Percentiles rank a stretch among this genome's conserved stretches.
Conservation (phyloP, 2,113 vertebrate species). For the Stigmatopora argus region DNA sequence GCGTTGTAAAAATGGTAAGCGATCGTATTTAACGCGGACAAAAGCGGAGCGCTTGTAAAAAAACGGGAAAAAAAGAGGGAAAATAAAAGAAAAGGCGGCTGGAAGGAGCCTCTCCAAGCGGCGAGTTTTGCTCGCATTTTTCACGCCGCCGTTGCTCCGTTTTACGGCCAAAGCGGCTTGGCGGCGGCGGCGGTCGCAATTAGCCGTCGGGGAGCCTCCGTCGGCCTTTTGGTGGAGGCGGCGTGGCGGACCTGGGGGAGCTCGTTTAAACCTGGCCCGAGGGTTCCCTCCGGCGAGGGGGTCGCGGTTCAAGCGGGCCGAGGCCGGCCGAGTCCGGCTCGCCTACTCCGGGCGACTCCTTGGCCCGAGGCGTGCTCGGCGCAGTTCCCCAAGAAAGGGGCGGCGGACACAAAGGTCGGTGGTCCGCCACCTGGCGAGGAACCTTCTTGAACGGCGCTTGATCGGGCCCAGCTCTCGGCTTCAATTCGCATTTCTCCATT, state of each 20-base stretch:
- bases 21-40: constrained; percentile 35
- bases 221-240: constrained; percentile 43
- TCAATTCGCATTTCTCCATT: constrained; percentile 21
- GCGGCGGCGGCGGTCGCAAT: constrained; percentile 40
- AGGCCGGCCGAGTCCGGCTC: constrained; percentile 54
- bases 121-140: constrained; percentile 18
- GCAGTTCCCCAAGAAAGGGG: constrained; percentile 69
- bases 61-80: constrained; percentile 10
- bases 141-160: constrained; percentile 46
- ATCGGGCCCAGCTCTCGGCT: constrained; percentile 42
- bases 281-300: constrained; percentile 74
- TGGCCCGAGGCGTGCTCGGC: constrained; percentile 75
- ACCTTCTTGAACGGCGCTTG: constrained; percentile 29
- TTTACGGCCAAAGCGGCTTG: constrained; percentile 38
- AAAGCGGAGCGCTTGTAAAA: constrained; percentile 15
- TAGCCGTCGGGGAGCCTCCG: constrained; percentile 43
- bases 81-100: constrained; percentile 4
- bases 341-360: constrained; percentile 74
- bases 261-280: constrained; percentile 80
- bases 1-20: constrained; percentile 52
- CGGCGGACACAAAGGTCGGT: constrained; percentile 70
- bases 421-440: constrained; percentile 54
- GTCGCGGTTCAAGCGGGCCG: constrained; percentile 74
- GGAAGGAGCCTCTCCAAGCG: constrained; percentile 13
- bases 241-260: constrained; percentile 68